A percentile compares a stretch with the other conserved stretches of the same genome.
Evolutionary conservation across 2,797 vertebrate species (phyloP).

Genomic region (Chiroxiphia lanceolata): DNA sequence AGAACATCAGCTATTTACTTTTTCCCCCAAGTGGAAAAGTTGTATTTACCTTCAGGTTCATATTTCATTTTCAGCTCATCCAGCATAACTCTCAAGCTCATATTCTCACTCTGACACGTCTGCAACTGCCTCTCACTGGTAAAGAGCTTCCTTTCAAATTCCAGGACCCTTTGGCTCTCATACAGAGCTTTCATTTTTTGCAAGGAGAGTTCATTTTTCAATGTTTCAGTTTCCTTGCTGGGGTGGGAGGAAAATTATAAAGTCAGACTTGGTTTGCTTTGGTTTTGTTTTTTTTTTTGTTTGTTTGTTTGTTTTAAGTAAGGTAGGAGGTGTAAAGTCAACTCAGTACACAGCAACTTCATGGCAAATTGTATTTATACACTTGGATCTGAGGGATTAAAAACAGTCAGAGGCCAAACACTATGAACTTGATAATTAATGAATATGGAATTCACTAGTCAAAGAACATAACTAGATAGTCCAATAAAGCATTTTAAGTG

Average conservation of each 20-base stretch:
- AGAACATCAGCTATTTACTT: background rate
- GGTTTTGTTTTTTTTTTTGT: background rate
- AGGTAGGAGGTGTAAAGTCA: background rate
- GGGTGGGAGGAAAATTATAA: background rate
- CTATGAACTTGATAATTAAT: background rate
- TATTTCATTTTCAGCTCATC: constrained; percentile 93
- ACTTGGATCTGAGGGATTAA: background rate
- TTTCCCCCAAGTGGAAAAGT: background rate
- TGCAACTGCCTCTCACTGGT: constrained; percentile 84
- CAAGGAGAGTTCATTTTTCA: constrained; percentile 88
- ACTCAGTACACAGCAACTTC: background rate
- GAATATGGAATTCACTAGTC: background rate
- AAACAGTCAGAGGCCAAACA: background rate
- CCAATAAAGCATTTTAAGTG: background rate
- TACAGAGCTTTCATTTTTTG: constrained; percentile 93
- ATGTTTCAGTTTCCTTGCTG: constrained; percentile 87
- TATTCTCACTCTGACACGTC: constrained; percentile 87
- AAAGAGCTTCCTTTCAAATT: constrained; percentile 93
- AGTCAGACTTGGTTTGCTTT: background rate
- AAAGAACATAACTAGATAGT: background rate
- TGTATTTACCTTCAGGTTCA: constrained; percentile 85
- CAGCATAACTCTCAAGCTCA: constrained; percentile 85
- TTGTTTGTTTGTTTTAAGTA: background rate
- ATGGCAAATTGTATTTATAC: background rate
- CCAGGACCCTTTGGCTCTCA: constrained; percentile 91